Percentiles rank a stretch among this genome's conserved stretches.
Evolutionary conservation across 2,113 vertebrate genomes (phyloP).

Genomic region (Sialia sialis): DNA sequence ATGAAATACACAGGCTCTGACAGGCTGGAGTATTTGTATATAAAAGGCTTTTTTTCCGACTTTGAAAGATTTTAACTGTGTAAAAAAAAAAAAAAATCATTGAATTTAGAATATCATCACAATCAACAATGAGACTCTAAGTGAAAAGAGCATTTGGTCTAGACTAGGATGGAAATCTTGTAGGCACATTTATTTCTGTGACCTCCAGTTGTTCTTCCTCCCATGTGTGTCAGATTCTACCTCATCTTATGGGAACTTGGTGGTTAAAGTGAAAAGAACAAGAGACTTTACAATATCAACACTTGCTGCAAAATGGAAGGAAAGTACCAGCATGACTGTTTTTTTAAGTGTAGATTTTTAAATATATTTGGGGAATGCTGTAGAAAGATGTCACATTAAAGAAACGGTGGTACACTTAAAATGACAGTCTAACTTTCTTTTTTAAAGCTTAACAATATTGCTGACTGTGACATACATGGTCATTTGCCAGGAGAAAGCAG

Average conservation of each 20-base stretch:
- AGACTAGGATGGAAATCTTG: not conserved
- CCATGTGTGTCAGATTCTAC: not conserved
- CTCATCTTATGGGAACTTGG: not conserved
- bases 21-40: not conserved
- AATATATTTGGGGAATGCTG: not conserved
- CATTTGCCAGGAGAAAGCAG: not conserved
- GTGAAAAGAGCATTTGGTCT: not conserved
- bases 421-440: not conserved
- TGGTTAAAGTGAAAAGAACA: not conserved
- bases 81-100: not conserved
- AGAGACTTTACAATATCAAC: not conserved
- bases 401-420: not conserved
- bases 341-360: not conserved
- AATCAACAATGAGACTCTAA: not conserved
- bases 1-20: not conserved
- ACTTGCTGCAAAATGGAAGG: not conserved
- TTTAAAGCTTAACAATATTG: not conserved
- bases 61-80: not conserved
- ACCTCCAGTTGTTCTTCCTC: not conserved
- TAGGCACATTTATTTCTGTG: not conserved
- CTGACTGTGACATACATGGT: not conserved
- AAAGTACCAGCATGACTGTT: not conserved
- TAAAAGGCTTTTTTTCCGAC: accelerated
- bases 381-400: not conserved
- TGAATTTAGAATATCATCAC: not conserved